These are phyloP conservation scores for Melanotaenia boesemani DNA, from an alignment of 2,797 vertebrate species.

Conservation along the genomic window DNA sequence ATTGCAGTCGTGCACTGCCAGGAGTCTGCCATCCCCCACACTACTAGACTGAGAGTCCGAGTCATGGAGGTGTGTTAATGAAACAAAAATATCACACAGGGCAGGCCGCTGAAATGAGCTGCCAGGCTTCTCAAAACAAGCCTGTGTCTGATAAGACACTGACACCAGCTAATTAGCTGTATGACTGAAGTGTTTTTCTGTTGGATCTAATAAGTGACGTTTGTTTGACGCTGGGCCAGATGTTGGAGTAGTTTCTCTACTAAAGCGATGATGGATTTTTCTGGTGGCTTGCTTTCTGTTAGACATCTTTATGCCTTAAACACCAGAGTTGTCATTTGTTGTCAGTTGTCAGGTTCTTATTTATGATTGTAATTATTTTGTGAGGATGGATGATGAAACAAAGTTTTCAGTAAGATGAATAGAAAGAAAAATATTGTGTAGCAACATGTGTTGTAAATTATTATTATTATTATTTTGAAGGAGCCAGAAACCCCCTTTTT, in stretches of 20 bases:
- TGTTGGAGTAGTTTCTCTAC: constrained; percentile 44
- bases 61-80: constrained; percentile 66
- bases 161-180: constrained; percentile 75
- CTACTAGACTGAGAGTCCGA: constrained; percentile 39
- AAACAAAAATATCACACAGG: constrained; percentile 76
- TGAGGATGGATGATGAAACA: background rate
- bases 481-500: background rate
- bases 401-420: background rate
- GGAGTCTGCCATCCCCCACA: constrained; percentile 39
- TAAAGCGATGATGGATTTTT: constrained; percentile 57
- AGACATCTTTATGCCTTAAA: background rate
- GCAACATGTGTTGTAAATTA: no score
- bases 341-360: background rate
- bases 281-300: constrained; percentile 22
- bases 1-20: constrained; percentile 48
- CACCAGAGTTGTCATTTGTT: background rate
- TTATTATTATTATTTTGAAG: background rate
- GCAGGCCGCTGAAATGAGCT: constrained; percentile 64
- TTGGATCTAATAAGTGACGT: constrained; percentile 55
- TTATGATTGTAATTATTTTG: background rate
- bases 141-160: constrained; percentile 75
- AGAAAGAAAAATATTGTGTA: background rate
- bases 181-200: constrained; percentile 52
- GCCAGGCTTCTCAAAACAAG: constrained; percentile 79
- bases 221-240: constrained; percentile 61